Evolutionary conservation across 1,140 invertebrate species (phyloP), one percentile per base, ranked within the genome.

Genomic region (Tachypleus tridentatus): DNA sequence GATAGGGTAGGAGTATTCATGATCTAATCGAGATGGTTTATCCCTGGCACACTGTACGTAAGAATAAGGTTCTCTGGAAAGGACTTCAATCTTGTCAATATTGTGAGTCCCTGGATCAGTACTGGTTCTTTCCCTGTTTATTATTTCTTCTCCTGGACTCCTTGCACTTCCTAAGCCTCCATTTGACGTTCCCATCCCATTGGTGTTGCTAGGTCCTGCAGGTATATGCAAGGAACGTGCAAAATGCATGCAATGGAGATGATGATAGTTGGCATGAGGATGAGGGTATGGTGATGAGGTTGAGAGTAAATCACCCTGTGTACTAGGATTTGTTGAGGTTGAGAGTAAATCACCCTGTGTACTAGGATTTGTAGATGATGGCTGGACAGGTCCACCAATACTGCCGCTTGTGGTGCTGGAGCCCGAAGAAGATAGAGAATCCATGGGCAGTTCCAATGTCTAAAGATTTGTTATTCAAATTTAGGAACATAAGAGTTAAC

Each of bases 1-100:
- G 65, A 85, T 81, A 3, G 88, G 87, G 78, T 91, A 91, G 64
- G 86, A 84, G 77, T 91, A 92, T 62, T 92, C 89, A 72, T 90
- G 88, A 58, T 86, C 82, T 8, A n/a, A n/a, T 54, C 53, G 7
- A 1, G 86, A 81, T 29, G 69, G 70, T 64, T 74, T 74, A 67
- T 75, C 76, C 64, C 76, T 76, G 50, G 86, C 86, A 72, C 94
- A 82, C 73, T 92, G 89, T 57, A 94, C 90, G 74, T 94, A 94
- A 11, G 88, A 86, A 77, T 90, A 88, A 70, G 82, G 84, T 69
- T 87, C 85, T 57, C 67, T 60, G 47, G 47, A 29, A n/a, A 66
- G 51, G 29, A 29, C 29, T 57, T 68, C 64, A 48, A 69, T 64
- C 50, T 69, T 69, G 50, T 71, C 70, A 57, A 61, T 61, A 57